These are phyloP conservation scores for Oscheius sp. DNA, from an alignment of 2,888 invertebrate species.

Conservation along the genomic window DNA sequence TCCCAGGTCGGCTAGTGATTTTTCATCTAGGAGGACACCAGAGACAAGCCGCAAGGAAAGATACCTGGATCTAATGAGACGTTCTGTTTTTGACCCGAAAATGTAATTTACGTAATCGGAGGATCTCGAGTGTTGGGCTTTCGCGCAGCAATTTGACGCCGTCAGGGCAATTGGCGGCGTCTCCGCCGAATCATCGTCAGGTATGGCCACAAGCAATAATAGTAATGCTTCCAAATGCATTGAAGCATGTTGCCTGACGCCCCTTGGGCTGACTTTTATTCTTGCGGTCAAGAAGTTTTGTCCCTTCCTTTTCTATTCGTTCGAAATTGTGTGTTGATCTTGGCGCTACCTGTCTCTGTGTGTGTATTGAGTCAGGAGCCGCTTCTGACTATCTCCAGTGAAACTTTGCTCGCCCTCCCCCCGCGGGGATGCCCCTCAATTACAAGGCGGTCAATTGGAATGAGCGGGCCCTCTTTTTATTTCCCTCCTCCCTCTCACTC, in stretches of 20 bases:
- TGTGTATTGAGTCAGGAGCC: conserved; percentile 17
- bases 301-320: neutral
- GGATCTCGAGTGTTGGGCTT: neutral
- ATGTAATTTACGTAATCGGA: no score
- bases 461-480: conserved; percentile 28
- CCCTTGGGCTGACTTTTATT: neutral
- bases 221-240: neutral
- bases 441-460: conserved; percentile 34
- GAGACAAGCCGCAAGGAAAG: neutral
- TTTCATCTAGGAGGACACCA: neutral
- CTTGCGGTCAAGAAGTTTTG: neutral
- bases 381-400: neutral
- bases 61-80: neutral
- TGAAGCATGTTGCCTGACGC: neutral
- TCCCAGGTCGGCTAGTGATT: conserved; percentile 3
- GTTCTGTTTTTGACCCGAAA: neutral
- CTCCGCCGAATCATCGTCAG: neutral
- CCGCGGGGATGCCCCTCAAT: conserved; percentile 27
- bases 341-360: conserved; percentile 19
- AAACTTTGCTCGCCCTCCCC: conserved; percentile 16
- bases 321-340: conserved; percentile 11
- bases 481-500: conserved; percentile 15
- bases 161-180: conserved; percentile 12
- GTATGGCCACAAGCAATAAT: neutral
- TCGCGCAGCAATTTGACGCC: conserved; percentile 28